Evolutionary conservation across 2,113 vertebrate species (phyloP).

Genomic region (Entelurus aequoreus): DNA sequence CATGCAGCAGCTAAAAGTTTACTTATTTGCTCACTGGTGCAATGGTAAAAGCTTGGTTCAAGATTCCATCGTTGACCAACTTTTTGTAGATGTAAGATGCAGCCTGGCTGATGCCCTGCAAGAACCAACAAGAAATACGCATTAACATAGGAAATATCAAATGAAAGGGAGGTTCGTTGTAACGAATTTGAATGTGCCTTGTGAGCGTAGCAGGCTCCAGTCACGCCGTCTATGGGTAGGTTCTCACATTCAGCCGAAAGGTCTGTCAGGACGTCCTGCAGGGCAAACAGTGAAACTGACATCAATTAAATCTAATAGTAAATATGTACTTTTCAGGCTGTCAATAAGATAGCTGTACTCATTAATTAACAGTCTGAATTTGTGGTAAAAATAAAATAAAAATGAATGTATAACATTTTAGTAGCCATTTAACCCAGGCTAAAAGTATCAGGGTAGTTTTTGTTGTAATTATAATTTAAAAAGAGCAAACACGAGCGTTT

Average conservation of each 20-base stretch:
- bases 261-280: constrained; percentile 89
- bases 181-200: constrained; percentile 68
- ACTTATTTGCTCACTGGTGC: constrained; percentile 79
- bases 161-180: background rate
- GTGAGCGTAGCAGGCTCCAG: constrained; percentile 85
- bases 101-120: constrained; percentile 88
- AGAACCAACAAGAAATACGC: background rate
- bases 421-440: no score
- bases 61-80: constrained; percentile 85
- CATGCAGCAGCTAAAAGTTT: background rate
- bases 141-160: background rate
- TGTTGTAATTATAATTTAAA: no score
- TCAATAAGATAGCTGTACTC: no score
- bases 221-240: constrained; percentile 78
- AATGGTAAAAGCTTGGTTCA: constrained; percentile 88
- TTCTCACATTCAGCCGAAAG: constrained; percentile 89
- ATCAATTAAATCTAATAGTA: background rate
- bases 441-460: no score
- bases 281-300: background rate
- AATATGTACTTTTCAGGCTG: background rate
- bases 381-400: no score
- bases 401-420: no score
- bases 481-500: no score
- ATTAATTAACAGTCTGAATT: no score
- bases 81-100: constrained; percentile 85